Evolutionary conservation across 2,888 invertebrate genomes (phyloP).

Genomic region (Acanthopleura granulata): DNA sequence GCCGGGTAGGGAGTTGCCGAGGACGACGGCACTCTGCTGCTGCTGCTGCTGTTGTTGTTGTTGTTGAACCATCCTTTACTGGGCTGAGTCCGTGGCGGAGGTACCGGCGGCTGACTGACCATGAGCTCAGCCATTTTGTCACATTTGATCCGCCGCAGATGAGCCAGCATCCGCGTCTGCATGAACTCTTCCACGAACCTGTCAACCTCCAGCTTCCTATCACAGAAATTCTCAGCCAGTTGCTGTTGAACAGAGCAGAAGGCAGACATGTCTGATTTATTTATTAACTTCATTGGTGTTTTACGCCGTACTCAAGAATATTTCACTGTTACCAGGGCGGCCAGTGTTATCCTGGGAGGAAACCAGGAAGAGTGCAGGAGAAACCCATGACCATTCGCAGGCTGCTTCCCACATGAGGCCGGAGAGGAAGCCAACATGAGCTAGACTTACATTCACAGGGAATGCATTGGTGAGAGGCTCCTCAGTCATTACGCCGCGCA

Average conservation of each 20-base stretch:
- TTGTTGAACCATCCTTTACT: constrained; percentile 10
- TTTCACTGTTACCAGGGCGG: no score
- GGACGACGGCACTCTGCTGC: not conserved
- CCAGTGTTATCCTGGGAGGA: no score
- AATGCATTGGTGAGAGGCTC: no score
- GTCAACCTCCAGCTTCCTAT: constrained; percentile 80
- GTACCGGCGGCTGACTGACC: constrained; percentile 42
- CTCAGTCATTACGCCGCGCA: no score
- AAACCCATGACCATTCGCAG: no score
- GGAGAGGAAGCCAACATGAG: no score
- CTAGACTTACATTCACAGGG: no score
- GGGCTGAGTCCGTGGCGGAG: not conserved
- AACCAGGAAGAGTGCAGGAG: no score
- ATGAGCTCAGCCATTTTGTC: constrained; percentile 85
- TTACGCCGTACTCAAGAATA: no score
- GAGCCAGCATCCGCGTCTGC: constrained; percentile 81
- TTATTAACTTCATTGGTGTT: no score
- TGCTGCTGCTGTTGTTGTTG: not conserved
- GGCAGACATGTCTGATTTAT: no score
- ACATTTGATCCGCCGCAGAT: constrained; percentile 88
- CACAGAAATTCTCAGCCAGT: constrained; percentile 84
- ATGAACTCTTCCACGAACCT: constrained; percentile 89
- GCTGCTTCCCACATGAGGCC: no score
- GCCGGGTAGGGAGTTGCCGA: not conserved
- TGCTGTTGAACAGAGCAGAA: constrained; percentile 68